Evolutionary conservation across 2,888 invertebrate species (phyloP).

Genomic region (Horisme vitalbata): DNA sequence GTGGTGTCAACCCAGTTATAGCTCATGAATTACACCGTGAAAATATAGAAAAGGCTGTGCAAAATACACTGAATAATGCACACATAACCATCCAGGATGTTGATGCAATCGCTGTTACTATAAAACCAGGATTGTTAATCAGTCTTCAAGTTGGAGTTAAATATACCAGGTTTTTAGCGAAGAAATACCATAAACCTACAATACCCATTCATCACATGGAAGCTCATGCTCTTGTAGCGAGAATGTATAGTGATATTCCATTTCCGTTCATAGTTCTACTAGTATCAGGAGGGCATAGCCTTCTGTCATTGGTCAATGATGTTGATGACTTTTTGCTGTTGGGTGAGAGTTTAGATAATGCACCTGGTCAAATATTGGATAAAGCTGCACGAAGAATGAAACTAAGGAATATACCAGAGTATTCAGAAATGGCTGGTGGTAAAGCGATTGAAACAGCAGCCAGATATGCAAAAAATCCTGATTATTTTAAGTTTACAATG

Average conservation of each 20-base stretch:
- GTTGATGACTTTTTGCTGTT: slow-evolving; percentile 90
- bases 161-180: slow-evolving; percentile 90
- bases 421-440: slow-evolving; percentile 90
- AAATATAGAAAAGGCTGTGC: slow-evolving; percentile 89
- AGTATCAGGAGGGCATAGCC: slow-evolving; percentile 96
- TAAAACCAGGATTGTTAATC: slow-evolving; percentile 91
- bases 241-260: slow-evolving; percentile 87
- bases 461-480: slow-evolving; percentile 83
- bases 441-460: slow-evolving; percentile 93
- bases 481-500: slow-evolving; percentile 85
- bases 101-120: slow-evolving; percentile 95
- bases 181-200: slow-evolving; percentile 87
- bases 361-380: slow-evolving; percentile 97
- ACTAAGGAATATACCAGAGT: slow-evolving; percentile 89
- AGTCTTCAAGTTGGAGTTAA: slow-evolving; percentile 91
- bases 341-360: slow-evolving; percentile 91
- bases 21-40: slow-evolving; percentile 91
- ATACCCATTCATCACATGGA: slow-evolving; percentile 99
- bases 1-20: slow-evolving; percentile 95
- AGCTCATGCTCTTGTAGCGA: slow-evolving; percentile 96
- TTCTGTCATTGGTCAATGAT: slow-evolving; percentile 88
- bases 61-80: slow-evolving; percentile 85
- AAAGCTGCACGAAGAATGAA: slow-evolving; percentile 95
- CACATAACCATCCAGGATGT: slow-evolving; percentile 84
- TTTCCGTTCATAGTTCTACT: slow-evolving; percentile 96